A percentile compares a stretch with the other conserved stretches of the same genome.
phyloP scores from a whole-genome alignment of 2,888 invertebrate species.

The Tiliacea citrago region DNA sequence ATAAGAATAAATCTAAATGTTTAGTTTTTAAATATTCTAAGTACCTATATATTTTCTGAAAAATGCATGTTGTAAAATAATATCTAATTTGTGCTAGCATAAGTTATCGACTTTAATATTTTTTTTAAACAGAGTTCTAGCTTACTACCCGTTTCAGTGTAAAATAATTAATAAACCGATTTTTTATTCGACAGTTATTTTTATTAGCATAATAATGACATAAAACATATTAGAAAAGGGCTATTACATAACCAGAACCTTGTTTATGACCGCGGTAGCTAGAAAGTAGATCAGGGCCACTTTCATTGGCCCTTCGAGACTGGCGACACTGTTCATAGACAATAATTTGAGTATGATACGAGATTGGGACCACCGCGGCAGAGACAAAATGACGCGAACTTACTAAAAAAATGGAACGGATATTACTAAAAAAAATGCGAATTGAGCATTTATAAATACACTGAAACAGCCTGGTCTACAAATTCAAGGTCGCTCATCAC shows the following conservation, averaged over 20 bases:
- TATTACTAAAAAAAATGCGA: neutral
- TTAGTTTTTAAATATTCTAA: neutral
- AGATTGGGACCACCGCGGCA: neutral
- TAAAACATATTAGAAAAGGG: constrained; percentile 45
- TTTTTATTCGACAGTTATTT: neutral
- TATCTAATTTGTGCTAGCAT: neutral
- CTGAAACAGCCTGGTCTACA: no score
- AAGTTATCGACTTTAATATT: neutral
- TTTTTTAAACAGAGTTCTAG: no score
- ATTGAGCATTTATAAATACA: neutral
- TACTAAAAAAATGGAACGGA: neutral
- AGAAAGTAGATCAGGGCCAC: constrained; percentile 59
- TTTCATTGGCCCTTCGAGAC: constrained; percentile 53
- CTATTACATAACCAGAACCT: constrained; percentile 46
- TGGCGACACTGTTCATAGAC: constrained; percentile 10
- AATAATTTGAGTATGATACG: neutral
- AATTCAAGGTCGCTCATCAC: no score
- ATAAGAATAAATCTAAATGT: no score
- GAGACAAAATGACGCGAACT: constrained; percentile 9
- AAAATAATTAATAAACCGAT: neutral
- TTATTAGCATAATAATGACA: neutral
- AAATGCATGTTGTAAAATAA: neutral
- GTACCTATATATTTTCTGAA: neutral
- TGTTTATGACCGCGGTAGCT: constrained; percentile 14
- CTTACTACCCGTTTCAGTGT: no score